Base-by-base conservation (phyloP, 2,797 vertebrate species). In the Rhabdomys pumilio region DNA sequence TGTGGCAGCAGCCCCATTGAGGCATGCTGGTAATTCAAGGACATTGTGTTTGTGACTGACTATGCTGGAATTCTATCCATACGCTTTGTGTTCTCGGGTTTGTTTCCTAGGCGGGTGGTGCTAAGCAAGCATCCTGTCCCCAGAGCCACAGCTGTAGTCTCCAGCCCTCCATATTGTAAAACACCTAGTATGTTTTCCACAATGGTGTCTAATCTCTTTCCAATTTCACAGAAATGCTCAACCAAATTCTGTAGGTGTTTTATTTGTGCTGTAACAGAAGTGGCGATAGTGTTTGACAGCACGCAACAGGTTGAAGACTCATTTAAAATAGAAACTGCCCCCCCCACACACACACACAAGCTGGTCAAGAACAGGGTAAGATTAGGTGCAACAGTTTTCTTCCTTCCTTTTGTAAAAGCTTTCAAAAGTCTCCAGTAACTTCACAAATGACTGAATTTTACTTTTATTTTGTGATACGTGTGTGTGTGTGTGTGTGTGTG, bases 381-480 rank as follows among this genome's bases (percentile, higher is more conserved):
- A 50, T 50, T 14, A 50, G 76, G 19, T 80, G 7, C 34, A 29
- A 53, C 34, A 61, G 65, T 59, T 61, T 38, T 63, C 63, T 9
- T 90, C 44, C 38, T 34, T 83, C 29, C 34, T 95, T 29, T 63
- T 15, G 24, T 75, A 61, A 92, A 61, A 93, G 24, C 17, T 75
- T 89, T 87, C 20, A 44, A 65, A 91, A 80, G 24, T 93, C 63
- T 63, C 47, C 41, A 80, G 44, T 72, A 63, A 89, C 50, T 53
- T 93, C 55, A 86, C 69, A 84, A 95, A 82, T 90, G 34, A 61
- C 57, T 93, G 90, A 47, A 59, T 55, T 72, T 57, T 38, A 41
- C 38, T 73, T 57, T 73, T 57, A 20, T 88, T 75, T 50, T 50
- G n/a, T 19, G 67, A 14, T 7, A 34, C 17, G 65, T 67, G 65